Evolutionary conservation across 2,113 vertebrate species (phyloP).

Genomic region (Xyliphius kryptos): DNA sequence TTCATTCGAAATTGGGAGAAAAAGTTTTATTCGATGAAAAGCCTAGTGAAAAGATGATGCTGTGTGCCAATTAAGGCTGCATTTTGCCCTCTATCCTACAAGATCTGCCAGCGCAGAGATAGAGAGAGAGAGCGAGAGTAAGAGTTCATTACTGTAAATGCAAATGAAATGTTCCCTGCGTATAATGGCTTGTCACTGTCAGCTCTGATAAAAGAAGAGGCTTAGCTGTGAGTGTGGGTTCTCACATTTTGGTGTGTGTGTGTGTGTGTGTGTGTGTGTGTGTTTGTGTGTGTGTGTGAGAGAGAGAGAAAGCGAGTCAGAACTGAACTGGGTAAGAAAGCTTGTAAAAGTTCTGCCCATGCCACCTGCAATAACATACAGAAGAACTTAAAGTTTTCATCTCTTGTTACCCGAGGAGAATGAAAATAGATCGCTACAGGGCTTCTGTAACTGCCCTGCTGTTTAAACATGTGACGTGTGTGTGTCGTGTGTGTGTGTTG

Average conservation of each 20-base stretch:
- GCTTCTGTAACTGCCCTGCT: conserved; percentile 52
- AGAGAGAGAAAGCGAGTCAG: no score
- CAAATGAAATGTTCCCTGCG: conserved; percentile 49
- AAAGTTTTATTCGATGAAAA: conserved; percentile 50
- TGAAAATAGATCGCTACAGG: no score
- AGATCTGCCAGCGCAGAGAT: conserved; percentile 46
- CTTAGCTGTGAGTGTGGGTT: conserved; percentile 38
- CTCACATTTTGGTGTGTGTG: conserved; percentile 24
- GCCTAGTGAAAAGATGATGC: conserved; percentile 50
- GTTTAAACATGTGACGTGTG: conserved; percentile 24
- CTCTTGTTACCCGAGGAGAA: no score
- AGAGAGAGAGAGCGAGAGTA: conserved; percentile 33
- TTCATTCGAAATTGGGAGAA: conserved; percentile 58
- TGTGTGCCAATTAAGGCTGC: conserved; percentile 64
- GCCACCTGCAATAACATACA: no score
- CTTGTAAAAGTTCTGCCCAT: no score
- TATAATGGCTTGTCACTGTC: conserved; percentile 54
- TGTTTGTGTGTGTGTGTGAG: no score
- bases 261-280: conserved; percentile 6
- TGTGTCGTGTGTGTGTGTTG: no score
- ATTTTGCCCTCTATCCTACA: conserved; percentile 55
- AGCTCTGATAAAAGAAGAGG: conserved; percentile 45
- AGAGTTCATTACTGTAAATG: conserved; percentile 60
- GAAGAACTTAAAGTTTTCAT: no score
- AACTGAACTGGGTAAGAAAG: no score